phyloP scores from a whole-genome alignment of 2,797 vertebrate genomes.

The Rhinophrynus dorsalis region DNA sequence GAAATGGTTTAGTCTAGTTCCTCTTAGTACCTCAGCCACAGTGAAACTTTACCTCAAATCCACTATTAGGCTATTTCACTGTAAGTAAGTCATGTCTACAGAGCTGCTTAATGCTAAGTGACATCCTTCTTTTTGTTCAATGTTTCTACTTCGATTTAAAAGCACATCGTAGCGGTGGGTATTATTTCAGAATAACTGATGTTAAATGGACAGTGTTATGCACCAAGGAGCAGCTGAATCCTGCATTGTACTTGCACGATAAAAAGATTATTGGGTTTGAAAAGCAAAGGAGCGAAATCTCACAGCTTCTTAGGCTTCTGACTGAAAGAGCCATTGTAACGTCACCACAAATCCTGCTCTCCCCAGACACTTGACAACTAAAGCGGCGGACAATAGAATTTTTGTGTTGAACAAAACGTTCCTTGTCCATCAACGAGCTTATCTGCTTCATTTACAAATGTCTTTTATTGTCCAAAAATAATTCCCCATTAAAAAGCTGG shows the following conservation, averaged over 20 bases:
- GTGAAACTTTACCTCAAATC: constrained; percentile 49
- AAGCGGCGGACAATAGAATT: constrained; percentile 83
- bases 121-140: constrained; percentile 57
- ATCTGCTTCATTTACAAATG: constrained; percentile 86
- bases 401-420: constrained; percentile 83
- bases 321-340: constrained; percentile 85
- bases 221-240: constrained; percentile 74
- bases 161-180: constrained; percentile 67
- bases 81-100: constrained; percentile 58
- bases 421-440: constrained; percentile 78
- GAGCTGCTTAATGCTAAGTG: constrained; percentile 60
- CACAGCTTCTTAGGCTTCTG: constrained; percentile 73
- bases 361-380: constrained; percentile 83
- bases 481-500: constrained; percentile 74
- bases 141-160: constrained; percentile 42
- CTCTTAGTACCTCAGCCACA: too few species aligned
- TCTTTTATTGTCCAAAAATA: constrained; percentile 80
- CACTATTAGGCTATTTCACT: constrained; percentile 44
- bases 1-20: too few species aligned
- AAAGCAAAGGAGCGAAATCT: constrained; percentile 79
- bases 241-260: constrained; percentile 77
- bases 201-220: constrained; percentile 67
- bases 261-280: constrained; percentile 83
- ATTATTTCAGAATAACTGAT: constrained; percentile 65
- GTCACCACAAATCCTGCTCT: constrained; percentile 81